phyloP scores from a whole-genome alignment of 2,113 vertebrate genomes.

The Corythaeola cristata region DNA sequence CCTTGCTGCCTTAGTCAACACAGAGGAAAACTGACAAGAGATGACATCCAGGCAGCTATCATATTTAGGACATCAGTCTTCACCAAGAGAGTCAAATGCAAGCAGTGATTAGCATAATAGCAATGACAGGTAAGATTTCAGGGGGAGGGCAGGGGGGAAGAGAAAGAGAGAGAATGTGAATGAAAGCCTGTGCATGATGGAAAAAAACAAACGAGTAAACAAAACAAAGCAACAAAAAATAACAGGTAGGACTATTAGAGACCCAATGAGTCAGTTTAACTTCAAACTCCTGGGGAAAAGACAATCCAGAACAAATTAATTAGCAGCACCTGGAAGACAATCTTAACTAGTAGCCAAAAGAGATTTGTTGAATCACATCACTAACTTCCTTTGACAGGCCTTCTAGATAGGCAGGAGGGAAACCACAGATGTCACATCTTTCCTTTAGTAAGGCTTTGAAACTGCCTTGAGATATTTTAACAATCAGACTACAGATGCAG shows the following conservation, averaged over 20 bases:
- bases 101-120: not conserved
- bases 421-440: not conserved
- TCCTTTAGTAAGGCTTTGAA: not conserved
- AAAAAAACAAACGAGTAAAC: not conserved
- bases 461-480: not conserved
- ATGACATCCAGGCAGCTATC: not conserved
- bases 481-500: not conserved
- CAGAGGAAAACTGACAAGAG: not conserved
- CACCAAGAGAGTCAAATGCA: not conserved
- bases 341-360: not conserved
- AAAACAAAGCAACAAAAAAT: not conserved
- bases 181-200: not conserved
- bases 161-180: not conserved
- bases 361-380: not conserved
- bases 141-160: not conserved
- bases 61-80: not conserved
- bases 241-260: not conserved
- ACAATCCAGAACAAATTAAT: not conserved
- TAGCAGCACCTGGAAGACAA: conserved; percentile 12
- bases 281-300: not conserved
- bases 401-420: not conserved
- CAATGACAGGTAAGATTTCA: not conserved
- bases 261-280: not conserved
- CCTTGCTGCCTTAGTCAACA: not conserved
- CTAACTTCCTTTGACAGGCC: conserved; percentile 9